phyloP scores from a whole-genome alignment of 2,888 invertebrate species.

The Dryococelus australis region DNA sequence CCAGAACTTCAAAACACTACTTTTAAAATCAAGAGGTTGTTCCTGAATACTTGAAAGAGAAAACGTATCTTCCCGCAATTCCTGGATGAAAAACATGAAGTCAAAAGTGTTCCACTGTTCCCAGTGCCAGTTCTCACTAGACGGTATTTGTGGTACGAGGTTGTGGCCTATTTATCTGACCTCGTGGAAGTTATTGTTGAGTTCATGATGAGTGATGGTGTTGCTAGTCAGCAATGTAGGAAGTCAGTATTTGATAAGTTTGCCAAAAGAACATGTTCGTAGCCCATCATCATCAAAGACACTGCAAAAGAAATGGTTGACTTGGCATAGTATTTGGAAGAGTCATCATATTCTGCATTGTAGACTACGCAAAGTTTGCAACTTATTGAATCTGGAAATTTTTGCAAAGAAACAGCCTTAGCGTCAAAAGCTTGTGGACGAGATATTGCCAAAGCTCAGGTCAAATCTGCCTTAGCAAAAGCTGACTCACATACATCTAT shows the following conservation, averaged over 20 bases:
- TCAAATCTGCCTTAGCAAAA: not conserved
- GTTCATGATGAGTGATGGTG: not conserved
- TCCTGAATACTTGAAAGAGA: not conserved
- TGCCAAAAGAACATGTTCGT: not conserved
- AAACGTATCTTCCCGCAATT: not conserved
- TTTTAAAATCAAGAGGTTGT: not conserved
- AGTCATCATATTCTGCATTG: not conserved
- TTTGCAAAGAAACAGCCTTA: not conserved
- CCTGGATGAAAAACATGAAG: not conserved
- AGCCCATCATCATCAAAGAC: not conserved
- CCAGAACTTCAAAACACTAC: not conserved
- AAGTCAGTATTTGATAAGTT: not conserved
- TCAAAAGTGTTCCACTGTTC: not conserved
- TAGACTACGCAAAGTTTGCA: not conserved
- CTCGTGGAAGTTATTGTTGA: not conserved
- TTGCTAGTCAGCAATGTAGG: not conserved
- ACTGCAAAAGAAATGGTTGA: not conserved
- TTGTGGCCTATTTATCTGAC: not conserved
- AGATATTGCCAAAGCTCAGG: not conserved
- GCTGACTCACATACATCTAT: not conserved
- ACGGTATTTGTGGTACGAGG: not conserved
- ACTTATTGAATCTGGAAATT: not conserved
- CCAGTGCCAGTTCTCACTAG: not conserved
- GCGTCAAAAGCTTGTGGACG: not conserved
- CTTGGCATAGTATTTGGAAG: not conserved